Conservation (phyloP, 37 sponge, comb jelly and placozoan species). For the Aphrocallistes beatrix region DNA sequence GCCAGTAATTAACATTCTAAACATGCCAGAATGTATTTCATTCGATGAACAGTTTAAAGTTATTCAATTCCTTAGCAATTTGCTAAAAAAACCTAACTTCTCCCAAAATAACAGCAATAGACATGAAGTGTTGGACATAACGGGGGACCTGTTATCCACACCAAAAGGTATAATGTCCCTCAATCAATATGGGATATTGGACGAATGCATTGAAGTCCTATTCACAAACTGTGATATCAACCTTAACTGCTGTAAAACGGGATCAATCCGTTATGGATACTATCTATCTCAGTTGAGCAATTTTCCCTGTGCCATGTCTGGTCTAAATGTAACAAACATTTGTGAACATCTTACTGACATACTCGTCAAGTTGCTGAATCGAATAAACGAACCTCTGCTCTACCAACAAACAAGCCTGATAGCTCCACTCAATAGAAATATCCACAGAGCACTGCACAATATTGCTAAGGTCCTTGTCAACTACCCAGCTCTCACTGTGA, state of each 20-base stretch:
- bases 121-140: background rate
- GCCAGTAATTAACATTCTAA: background rate
- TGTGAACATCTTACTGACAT: background rate
- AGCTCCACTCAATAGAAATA: background rate
- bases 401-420: constrained; percentile 9
- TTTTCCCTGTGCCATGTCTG: background rate
- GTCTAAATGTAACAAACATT: background rate
- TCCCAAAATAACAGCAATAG: background rate
- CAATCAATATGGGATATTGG: background rate
- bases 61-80: background rate
- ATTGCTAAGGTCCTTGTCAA: background rate
- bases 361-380: background rate
- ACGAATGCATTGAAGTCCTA: background rate
- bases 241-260: background rate
- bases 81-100: background rate
- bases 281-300: background rate
- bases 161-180: background rate
- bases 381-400: background rate
- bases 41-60: background rate
- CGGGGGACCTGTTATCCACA: background rate
- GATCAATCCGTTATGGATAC: background rate
- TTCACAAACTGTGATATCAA: background rate
- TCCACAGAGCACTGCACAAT: constrained; percentile 1
- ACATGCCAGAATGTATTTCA: background rate
- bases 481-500: background rate